A percentile compares a stretch with the other conserved stretches of the same genome.
Conservation (phyloP, 2,113 vertebrate genomes). For the Drymodes brunneopygia region DNA sequence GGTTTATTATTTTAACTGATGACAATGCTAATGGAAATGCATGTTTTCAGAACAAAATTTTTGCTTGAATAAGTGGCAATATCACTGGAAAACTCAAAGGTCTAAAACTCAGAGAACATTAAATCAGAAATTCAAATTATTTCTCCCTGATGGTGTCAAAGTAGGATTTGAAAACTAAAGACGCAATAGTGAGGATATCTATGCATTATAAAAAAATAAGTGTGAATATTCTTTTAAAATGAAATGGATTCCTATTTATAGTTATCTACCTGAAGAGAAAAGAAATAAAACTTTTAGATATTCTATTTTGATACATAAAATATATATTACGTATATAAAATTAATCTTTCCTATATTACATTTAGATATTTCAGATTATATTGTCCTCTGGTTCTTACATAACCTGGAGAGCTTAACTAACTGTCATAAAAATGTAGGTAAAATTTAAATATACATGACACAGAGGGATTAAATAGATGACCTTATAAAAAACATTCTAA, state of each 20-base stretch:
- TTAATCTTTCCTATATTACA: background rate
- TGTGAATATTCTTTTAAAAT: background rate
- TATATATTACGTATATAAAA: background rate
- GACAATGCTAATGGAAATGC: background rate
- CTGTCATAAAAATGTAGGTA: background rate
- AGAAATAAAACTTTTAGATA: background rate
- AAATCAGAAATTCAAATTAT: background rate
- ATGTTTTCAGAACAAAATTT: background rate
- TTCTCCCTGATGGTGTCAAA: background rate
- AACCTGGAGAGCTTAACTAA: background rate
- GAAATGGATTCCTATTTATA: background rate
- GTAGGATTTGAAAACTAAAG: background rate
- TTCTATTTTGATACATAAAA: background rate
- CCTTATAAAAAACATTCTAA: background rate
- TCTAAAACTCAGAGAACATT: background rate
- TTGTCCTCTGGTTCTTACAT: background rate
- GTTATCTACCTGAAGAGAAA: background rate
- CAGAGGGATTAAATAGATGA: background rate
- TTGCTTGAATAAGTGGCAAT: background rate
- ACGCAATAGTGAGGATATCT: background rate
- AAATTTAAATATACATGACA: background rate
- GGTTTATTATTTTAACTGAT: background rate
- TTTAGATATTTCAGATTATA: background rate
- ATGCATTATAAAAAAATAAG: background rate
- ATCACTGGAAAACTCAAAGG: background rate